Conservation (phyloP, 2,113 vertebrate species). For the Heterocephalus glaber region DNA sequence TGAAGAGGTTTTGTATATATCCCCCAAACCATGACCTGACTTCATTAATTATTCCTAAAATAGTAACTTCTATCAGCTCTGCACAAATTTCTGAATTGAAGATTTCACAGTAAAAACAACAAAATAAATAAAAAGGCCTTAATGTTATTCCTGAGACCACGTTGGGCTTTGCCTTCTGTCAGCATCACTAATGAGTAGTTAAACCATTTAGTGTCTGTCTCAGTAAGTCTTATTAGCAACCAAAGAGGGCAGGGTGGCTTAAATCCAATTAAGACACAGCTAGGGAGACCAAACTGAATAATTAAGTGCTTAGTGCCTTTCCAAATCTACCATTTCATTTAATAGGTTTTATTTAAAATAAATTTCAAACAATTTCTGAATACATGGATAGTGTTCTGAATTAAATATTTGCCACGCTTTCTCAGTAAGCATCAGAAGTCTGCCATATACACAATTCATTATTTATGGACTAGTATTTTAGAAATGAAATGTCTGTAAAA, state of each 20-base stretch:
- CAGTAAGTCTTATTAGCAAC: constrained; percentile 40
- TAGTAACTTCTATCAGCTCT: background rate
- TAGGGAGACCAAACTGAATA: constrained; percentile 63
- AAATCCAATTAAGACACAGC: constrained; percentile 71
- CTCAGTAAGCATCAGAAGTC: background rate
- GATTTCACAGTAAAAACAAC: background rate
- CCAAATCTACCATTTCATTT: constrained; percentile 52
- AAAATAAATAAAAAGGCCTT: constrained; percentile 39
- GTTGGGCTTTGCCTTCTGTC: constrained; percentile 37
- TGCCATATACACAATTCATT: background rate
- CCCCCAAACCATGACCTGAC: background rate
- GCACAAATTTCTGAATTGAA: background rate
- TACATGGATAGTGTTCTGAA: constrained; percentile 35
- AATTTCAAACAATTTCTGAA: constrained; percentile 20
- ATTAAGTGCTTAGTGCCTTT: constrained; percentile 64
- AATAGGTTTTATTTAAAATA: constrained; percentile 55
- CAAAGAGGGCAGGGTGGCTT: constrained; percentile 60
- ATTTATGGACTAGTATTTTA: constrained; percentile 26
- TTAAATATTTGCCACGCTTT: constrained; percentile 19
- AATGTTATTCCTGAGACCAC: constrained; percentile 35
- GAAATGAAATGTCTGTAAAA: constrained; percentile 18
- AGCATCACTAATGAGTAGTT: constrained; percentile 60
- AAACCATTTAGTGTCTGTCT: constrained; percentile 52
- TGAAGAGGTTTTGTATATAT: background rate
- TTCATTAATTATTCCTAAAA: constrained; percentile 12